Evolutionary conservation across 2,888 invertebrate species (phyloP).

Genomic region (Epinotia brunnichana): DNA sequence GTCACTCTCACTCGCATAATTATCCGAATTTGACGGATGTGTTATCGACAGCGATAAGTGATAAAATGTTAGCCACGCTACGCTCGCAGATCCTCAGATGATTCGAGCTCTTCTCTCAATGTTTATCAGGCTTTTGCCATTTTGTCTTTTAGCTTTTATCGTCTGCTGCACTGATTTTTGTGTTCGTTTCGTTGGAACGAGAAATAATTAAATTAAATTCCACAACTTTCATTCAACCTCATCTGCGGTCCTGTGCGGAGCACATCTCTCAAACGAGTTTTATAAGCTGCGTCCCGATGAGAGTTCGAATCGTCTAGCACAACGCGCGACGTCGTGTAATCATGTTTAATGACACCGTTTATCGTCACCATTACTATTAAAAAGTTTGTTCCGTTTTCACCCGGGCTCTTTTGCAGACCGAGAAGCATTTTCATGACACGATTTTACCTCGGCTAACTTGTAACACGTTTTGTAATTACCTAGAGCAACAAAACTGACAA

Average conservation of each 20-base stretch:
- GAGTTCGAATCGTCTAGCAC: conserved; percentile 57
- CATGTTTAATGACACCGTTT: conserved; percentile 67
- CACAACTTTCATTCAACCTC: neutral
- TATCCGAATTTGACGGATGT: neutral
- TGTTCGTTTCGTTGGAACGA: neutral
- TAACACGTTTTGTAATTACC: conserved; percentile 34
- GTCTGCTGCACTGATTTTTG: neutral
- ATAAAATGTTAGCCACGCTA: too few relatives aligned
- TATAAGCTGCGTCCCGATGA: conserved; percentile 59
- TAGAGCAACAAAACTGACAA: conserved; percentile 15
- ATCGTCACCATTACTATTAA: conserved; percentile 67
- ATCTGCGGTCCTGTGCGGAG: conserved; percentile 43
- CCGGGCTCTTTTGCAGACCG: conserved; percentile 49
- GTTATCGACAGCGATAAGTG: neutral
- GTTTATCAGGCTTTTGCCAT: neutral
- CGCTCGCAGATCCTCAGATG: too few relatives aligned
- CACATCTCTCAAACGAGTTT: conserved; percentile 62
- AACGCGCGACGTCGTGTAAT: conserved; percentile 49
- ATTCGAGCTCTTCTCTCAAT: neutral
- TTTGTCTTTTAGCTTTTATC: neutral
- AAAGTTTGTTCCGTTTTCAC: conserved; percentile 63
- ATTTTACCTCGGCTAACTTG: conserved; percentile 6
- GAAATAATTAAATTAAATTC: neutral
- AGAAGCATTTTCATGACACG: conserved; percentile 40
- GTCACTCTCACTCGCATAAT: too few relatives aligned